phyloP scores from a whole-genome alignment of 2,797 vertebrate genomes.

The Alcedo quadribrachys region DNA sequence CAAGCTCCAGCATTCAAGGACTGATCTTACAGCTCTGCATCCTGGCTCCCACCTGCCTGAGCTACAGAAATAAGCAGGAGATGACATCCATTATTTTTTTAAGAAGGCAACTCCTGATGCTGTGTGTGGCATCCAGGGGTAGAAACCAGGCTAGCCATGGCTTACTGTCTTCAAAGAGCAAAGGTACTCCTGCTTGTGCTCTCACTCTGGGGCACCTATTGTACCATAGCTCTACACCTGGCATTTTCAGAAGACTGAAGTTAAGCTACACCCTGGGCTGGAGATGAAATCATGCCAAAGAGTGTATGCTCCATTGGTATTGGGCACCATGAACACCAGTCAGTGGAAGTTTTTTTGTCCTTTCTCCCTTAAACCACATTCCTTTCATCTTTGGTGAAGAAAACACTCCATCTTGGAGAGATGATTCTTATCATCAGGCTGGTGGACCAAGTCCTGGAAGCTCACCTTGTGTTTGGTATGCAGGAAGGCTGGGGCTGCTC shows the following conservation, averaged over 20 bases:
- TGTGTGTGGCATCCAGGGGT: neutral
- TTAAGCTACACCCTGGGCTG: neutral
- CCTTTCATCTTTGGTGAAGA: neutral
- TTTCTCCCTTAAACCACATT: neutral
- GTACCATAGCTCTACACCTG: neutral
- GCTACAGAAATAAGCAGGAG: neutral
- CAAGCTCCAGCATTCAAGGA: neutral
- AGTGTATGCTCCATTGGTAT: rapidly evolving
- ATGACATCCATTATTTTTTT: neutral
- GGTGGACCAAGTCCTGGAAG: neutral
- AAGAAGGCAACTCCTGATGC: neutral
- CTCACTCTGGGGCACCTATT: neutral
- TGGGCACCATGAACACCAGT: neutral
- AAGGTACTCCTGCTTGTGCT: neutral
- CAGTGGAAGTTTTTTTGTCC: neutral
- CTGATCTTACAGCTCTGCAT: neutral
- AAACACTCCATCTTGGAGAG: neutral
- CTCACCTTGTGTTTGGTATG: neutral
- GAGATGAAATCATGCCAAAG: neutral
- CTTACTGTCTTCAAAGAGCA: neutral
- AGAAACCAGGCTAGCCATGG: neutral
- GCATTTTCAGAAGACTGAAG: neutral
- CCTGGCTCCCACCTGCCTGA: neutral
- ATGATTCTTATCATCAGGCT: neutral
- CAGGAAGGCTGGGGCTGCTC: neutral